Evolutionary conservation across 2,888 invertebrate species (phyloP).

Genomic region (Agrotis segetum): DNA sequence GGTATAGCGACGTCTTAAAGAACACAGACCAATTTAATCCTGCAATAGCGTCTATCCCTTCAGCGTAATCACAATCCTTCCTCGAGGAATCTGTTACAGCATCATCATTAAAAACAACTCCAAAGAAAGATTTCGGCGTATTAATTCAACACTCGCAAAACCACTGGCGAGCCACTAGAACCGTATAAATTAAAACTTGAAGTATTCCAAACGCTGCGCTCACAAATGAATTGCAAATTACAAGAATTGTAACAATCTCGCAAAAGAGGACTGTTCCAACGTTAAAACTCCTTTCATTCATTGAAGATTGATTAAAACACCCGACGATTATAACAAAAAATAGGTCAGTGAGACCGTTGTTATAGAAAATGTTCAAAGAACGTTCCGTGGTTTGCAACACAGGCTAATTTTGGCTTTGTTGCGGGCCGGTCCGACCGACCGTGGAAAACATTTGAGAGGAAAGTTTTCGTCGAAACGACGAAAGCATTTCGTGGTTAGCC

Average conservation of each 20-base stretch:
- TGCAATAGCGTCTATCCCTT: background rate
- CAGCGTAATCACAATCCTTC: conserved; percentile 12
- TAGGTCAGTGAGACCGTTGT: conserved; percentile 63
- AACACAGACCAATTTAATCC: background rate
- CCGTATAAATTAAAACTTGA: conserved; percentile 56
- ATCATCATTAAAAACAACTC: conserved; percentile 40
- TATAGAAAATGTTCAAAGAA: conserved; percentile 68
- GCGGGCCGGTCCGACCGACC: conserved; percentile 61
- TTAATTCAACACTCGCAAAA: conserved; percentile 55
- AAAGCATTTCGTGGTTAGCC: conserved; percentile 65
- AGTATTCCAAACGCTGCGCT: conserved; percentile 53
- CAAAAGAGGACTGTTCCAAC: conserved; percentile 54
- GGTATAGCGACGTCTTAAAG: background rate
- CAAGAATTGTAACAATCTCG: conserved; percentile 63
- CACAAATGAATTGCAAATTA: conserved; percentile 66
- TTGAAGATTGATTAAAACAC: conserved; percentile 68
- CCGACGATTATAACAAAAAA: conserved; percentile 67
- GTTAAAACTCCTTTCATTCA: conserved; percentile 63
- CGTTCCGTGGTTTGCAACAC: conserved; percentile 61
- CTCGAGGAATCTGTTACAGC: conserved; percentile 23
- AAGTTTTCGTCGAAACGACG: conserved; percentile 61
- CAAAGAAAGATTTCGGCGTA: conserved; percentile 45
- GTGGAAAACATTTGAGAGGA: conserved; percentile 65
- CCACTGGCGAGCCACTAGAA: conserved; percentile 54
- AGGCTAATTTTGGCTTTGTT: conserved; percentile 74